phyloP scores from a whole-genome alignment of 2,113 vertebrate species.

The Amblyopsis rosae region DNA sequence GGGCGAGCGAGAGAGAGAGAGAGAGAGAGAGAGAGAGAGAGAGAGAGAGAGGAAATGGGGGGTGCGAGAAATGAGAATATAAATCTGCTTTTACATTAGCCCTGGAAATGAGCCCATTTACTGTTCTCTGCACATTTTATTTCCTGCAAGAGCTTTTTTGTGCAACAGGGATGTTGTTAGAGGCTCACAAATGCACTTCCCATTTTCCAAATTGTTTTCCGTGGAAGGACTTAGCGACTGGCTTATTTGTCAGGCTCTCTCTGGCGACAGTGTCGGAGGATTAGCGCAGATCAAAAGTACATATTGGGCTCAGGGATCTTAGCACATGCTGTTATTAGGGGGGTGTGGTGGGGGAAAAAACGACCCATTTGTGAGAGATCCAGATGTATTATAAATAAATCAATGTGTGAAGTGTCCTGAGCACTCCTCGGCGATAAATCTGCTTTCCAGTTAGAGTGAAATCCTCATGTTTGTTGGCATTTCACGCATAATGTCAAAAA shows the following conservation, averaged over 20 bases:
- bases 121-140: constrained; percentile 10
- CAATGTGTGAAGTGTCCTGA: not conserved
- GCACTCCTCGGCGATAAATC: not conserved
- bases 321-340: not conserved
- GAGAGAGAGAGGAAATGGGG: constrained; percentile 7
- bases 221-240: not conserved
- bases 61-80: constrained; percentile 2
- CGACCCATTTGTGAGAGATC: too few species aligned
- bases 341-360: too few species aligned
- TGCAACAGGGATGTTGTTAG: not conserved
- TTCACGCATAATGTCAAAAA: too few species aligned
- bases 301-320: not conserved
- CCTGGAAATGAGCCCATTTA: constrained; percentile 27
- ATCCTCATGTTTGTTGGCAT: too few species aligned
- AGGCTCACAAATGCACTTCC: not conserved
- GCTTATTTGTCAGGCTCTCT: not conserved
- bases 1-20: not conserved
- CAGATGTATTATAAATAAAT: not conserved
- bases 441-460: too few species aligned
- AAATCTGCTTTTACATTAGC: constrained; percentile 23
- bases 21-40: not conserved
- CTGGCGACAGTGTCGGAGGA: not conserved
- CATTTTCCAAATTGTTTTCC: not conserved
- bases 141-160: constrained; percentile 9
- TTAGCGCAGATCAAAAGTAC: not conserved